These are phyloP conservation scores for Staurois parvus DNA, from an alignment of 2,797 vertebrate species.

Conservation along the genomic window DNA sequence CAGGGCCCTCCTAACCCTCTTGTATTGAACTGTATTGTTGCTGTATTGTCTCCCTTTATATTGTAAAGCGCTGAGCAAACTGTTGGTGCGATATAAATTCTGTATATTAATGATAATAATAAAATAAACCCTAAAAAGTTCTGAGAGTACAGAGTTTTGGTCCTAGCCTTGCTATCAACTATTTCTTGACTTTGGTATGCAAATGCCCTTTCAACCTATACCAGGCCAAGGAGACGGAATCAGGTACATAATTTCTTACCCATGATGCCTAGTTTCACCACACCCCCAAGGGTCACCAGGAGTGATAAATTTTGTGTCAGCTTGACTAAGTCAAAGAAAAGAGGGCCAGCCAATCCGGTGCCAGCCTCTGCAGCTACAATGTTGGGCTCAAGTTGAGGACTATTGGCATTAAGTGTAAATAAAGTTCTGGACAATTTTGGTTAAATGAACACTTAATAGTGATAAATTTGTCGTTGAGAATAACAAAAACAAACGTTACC, in stretches of 20 bases:
- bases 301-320: constrained; percentile 74
- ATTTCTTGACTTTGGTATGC: constrained; percentile 70
- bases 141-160: background rate
- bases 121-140: background rate
- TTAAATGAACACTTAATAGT: constrained; percentile 60
- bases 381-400: constrained; percentile 63
- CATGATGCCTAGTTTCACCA: constrained; percentile 71
- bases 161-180: constrained; percentile 47
- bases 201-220: constrained; percentile 59
- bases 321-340: constrained; percentile 67
- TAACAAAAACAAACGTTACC: constrained; percentile 64
- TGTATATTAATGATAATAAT: too few relatives aligned
- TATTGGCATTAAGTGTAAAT: constrained; percentile 67
- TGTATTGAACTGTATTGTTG: too few relatives aligned
- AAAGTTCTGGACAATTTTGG: constrained; percentile 51
- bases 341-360: constrained; percentile 63
- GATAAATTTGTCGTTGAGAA: constrained; percentile 59
- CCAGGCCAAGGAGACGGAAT: constrained; percentile 1
- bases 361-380: constrained; percentile 71
- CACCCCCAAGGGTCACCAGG: constrained; percentile 73
- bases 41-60: too few relatives aligned
- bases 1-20: too few relatives aligned
- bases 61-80: too few relatives aligned
- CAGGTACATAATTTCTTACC: constrained; percentile 59
- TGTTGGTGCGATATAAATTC: too few relatives aligned